Conservation (phyloP, 30 jellyfish, hydroid and myxozoan genomes). For the Cassiopea xamachana region DNA sequence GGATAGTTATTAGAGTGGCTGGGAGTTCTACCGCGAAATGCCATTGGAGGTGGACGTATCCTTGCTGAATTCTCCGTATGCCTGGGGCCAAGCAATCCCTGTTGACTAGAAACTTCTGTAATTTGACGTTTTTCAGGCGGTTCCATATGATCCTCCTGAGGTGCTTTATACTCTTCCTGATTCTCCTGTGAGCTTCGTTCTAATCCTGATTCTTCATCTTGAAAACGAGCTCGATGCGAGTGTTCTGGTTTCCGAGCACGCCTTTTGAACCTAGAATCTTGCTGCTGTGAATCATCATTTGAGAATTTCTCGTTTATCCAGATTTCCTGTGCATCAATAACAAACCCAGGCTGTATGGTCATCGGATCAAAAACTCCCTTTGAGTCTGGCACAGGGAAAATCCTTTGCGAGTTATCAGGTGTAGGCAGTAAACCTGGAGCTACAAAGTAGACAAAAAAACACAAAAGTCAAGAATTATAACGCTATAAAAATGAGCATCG, state of each 20-base stretch:
- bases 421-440: conserved; percentile 68
- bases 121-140: conserved; percentile 41
- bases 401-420: conserved; percentile 21
- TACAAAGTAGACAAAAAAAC: neutral
- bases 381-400: conserved; percentile 21
- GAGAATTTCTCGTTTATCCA: conserved; percentile 43
- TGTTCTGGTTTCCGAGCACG: conserved; percentile 43
- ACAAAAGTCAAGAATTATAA: neutral
- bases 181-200: conserved; percentile 12
- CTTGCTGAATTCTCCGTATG: neutral
- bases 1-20: conserved; percentile 1
- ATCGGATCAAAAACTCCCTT: conserved; percentile 43
- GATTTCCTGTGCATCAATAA: conserved; percentile 59
- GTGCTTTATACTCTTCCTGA: conserved; percentile 4
- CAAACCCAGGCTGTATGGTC: conserved; percentile 52
- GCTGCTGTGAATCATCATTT: conserved; percentile 17
- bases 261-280: conserved; percentile 14
- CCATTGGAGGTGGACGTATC: neutral
- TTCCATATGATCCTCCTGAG: conserved; percentile 22
- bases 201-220: neutral
- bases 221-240: conserved; percentile 21
- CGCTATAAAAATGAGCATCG: no score
- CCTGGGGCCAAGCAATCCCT: conserved; percentile 15
- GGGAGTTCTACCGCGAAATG: conserved; percentile 11
- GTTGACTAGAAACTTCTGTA: neutral